Percentiles rank a stretch among this genome's conserved stretches.
These are phyloP conservation scores for Sminthurinus signatus DNA, from an alignment of 1,140 invertebrate species.

Conservation along the genomic window DNA sequence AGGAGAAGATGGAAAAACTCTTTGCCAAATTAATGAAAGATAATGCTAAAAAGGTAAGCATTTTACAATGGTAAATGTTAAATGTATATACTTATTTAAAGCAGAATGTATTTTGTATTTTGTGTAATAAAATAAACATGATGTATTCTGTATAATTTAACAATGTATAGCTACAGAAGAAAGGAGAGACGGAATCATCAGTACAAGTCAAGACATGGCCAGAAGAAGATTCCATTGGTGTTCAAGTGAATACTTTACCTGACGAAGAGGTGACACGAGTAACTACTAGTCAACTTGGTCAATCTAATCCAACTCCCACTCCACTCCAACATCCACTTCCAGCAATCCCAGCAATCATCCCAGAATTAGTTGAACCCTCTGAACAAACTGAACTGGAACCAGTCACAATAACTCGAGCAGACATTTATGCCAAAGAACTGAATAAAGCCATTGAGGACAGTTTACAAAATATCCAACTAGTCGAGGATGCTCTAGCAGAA, in stretches of 20 bases:
- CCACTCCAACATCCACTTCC: constrained; percentile 38
- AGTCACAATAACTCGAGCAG: constrained; percentile 56
- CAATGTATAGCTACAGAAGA: not conserved
- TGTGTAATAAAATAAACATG: not conserved
- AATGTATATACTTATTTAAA: too few species aligned
- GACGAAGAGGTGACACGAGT: constrained; percentile 2
- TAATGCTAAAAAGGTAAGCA: constrained; percentile 4
- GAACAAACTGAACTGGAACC: constrained; percentile 3
- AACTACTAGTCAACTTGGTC: not conserved
- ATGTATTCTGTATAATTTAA: not conserved
- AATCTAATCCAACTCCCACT: not conserved
- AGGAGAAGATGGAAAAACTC: constrained; percentile 20
- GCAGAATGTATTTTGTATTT: too few species aligned
- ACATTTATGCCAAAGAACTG: constrained; percentile 68
- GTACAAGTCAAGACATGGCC: constrained; percentile 34
- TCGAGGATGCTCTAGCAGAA: constrained; percentile 47
- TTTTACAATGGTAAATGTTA: too few species aligned
- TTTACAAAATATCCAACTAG: constrained; percentile 49
- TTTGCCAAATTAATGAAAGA: constrained; percentile 23
- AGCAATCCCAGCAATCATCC: constrained; percentile 4
- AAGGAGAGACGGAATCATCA: constrained; percentile 19
- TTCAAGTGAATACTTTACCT: constrained; percentile 17
- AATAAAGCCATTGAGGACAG: constrained; percentile 57
- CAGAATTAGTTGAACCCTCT: constrained; percentile 13
- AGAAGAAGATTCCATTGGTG: constrained; percentile 7